Conservation (phyloP, 2,797 vertebrate species). For the Cuculus canorus region DNA sequence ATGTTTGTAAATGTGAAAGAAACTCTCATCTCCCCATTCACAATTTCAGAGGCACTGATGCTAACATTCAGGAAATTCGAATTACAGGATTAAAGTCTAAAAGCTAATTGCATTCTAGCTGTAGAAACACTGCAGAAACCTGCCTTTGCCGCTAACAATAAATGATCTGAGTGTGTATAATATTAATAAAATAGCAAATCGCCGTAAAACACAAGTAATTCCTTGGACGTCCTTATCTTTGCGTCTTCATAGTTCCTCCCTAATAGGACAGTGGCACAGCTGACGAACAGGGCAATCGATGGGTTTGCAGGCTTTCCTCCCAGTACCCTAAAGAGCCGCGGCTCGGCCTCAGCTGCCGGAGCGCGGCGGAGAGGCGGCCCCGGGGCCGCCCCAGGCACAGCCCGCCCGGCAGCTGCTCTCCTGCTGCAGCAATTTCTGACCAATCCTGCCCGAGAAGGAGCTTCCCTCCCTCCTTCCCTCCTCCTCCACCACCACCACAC, state of each 20-base stretch:
- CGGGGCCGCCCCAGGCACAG: not conserved
- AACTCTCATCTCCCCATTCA: not conserved
- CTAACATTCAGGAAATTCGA: not conserved
- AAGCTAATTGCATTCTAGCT: rapidly evolving
- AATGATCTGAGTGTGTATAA: rapidly evolving
- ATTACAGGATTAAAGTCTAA: not conserved
- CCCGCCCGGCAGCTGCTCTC: not conserved
- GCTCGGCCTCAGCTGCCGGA: not conserved
- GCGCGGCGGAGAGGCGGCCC: not conserved
- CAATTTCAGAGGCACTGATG: not conserved
- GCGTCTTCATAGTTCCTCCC: rapidly evolving
- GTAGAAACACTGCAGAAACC: not conserved
- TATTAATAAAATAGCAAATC: not conserved
- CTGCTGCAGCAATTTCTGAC: constrained; percentile 25
- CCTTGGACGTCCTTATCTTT: rapidly evolving
- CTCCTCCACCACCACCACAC: not conserved
- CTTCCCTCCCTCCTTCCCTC: not conserved
- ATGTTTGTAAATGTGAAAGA: not conserved
- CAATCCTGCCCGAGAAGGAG: not conserved
- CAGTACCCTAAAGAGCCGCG: rapidly evolving
- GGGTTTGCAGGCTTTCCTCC: rapidly evolving
- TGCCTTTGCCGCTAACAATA: rapidly evolving
- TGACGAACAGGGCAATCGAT: rapidly evolving
- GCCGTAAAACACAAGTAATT: rapidly evolving
- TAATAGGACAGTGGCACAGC: rapidly evolving